phyloP scores from a whole-genome alignment of 2,113 vertebrate species.

The Charadrius vociferus region DNA sequence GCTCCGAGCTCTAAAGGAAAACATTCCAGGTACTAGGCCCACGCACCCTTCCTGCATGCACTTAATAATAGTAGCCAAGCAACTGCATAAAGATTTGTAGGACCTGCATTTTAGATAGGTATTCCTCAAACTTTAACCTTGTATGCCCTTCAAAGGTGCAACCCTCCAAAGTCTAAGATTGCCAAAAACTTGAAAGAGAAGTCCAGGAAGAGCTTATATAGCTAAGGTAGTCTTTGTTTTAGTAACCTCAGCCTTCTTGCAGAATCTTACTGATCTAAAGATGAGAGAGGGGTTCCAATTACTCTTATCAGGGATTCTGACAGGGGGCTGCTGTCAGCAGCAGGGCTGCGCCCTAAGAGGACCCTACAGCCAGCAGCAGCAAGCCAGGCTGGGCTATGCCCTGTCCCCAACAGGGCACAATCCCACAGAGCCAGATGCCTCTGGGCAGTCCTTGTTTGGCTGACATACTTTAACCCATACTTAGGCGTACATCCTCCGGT shows the following conservation, averaged over 20 bases:
- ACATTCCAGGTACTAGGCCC: fast-evolving
- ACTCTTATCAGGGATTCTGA: not conserved
- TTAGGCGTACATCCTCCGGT: not conserved
- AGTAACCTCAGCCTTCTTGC: not conserved
- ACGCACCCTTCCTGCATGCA: not conserved
- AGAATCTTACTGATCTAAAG: not conserved
- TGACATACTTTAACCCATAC: not conserved
- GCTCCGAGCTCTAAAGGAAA: not conserved
- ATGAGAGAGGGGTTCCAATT: not conserved
- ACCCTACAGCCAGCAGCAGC: not conserved
- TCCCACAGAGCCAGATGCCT: not conserved
- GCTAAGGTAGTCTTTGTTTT: not conserved
- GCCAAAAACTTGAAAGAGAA: not conserved
- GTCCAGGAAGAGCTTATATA: not conserved
- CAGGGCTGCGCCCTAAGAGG: not conserved
- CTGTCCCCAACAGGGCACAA: not conserved
- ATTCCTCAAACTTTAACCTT: not conserved
- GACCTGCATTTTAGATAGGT: not conserved
- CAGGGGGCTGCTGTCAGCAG: not conserved
- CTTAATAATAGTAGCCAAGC: not conserved
- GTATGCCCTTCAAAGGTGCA: not conserved
- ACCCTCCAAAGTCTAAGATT: not conserved
- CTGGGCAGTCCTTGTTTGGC: not conserved
- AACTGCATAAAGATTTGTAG: not conserved
- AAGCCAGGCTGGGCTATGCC: not conserved